These are phyloP conservation scores for Pseudomyrmex concolor DNA, from an alignment of 1,140 invertebrate genomes.

Conservation along the genomic window DNA sequence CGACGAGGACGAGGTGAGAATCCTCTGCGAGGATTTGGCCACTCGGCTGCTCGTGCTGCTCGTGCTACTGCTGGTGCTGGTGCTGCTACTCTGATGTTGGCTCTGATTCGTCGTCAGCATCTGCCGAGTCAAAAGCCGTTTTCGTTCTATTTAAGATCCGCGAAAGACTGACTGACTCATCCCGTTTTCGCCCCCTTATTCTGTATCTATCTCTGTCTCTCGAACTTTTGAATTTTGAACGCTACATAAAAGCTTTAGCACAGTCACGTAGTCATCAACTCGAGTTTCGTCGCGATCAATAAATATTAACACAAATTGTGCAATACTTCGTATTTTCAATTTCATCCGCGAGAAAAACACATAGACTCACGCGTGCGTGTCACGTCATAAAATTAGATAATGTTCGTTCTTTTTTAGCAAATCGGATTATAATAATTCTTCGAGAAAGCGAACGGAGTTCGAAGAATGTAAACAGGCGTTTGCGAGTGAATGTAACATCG, in stretches of 20 bases:
- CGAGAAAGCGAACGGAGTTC: neutral
- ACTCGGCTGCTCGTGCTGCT: slow-evolving; percentile 75
- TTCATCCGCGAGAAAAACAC: too few relatives aligned
- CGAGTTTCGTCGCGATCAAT: too few relatives aligned
- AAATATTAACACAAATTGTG: too few relatives aligned
- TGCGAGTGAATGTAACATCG: neutral
- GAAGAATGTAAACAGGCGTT: slow-evolving; percentile 40
- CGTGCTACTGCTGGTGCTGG: slow-evolving; percentile 64
- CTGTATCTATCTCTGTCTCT: slow-evolving; percentile 3
- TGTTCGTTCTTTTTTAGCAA: too few relatives aligned
- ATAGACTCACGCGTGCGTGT: too few relatives aligned
- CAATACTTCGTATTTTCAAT: too few relatives aligned
- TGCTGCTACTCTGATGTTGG: slow-evolving; percentile 72
- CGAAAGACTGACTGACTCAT: slow-evolving; percentile 64
- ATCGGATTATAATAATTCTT: neutral
- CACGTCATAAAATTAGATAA: too few relatives aligned
- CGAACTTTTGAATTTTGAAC: neutral
- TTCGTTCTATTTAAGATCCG: slow-evolving; percentile 75
- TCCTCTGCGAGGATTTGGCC: slow-evolving; percentile 81
- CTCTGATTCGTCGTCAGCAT: slow-evolving; percentile 79
- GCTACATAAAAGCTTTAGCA: too few relatives aligned
- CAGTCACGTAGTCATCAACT: too few relatives aligned
- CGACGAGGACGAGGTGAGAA: slow-evolving; percentile 81
- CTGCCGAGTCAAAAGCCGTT: slow-evolving; percentile 74
- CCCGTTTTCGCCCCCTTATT: slow-evolving; percentile 15